Percentiles rank a stretch among this genome's conserved stretches.
Evolutionary conservation across 2,888 invertebrate genomes (phyloP).

Genomic region (Smittia aterrima): DNA sequence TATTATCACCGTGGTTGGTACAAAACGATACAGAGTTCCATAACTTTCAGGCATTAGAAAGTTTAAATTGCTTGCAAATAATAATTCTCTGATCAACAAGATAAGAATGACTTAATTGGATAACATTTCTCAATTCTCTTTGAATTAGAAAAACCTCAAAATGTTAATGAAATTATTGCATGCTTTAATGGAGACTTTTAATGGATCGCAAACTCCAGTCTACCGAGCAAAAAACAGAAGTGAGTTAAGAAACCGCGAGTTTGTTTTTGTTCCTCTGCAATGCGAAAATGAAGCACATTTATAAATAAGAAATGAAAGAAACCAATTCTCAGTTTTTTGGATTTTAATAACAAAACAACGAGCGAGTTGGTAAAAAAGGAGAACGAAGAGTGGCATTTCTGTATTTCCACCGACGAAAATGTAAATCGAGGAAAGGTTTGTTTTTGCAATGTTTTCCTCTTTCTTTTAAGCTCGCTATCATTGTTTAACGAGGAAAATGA

Average conservation of each 20-base stretch:
- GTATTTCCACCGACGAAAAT: conserved; percentile 27
- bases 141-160: conserved; percentile 15
- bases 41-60: not conserved
- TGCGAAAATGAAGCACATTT: conserved; percentile 34
- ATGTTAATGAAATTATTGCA: not conserved
- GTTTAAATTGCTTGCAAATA: not conserved
- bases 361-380: not conserved
- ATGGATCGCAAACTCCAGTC: not conserved
- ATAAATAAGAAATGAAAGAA: conserved; percentile 27
- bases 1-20: conserved; percentile 14
- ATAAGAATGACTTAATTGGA: not conserved
- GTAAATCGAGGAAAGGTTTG: conserved; percentile 28
- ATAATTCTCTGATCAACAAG: not conserved
- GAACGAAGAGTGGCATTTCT: not conserved
- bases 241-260: not conserved
- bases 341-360: conserved; percentile 29
- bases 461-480: not conserved
- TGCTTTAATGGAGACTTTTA: not conserved
- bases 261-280: conserved; percentile 29
- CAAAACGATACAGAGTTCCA: not conserved
- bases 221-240: not conserved
- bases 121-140: not conserved
- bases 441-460: conserved; percentile 17
- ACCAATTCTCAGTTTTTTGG: conserved; percentile 36
- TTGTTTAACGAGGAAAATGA: not conserved